Evolutionary conservation across 1,140 invertebrate genomes (phyloP), one percentile per base, ranked within the genome.

Genomic region (Drosophila asahinai): DNA sequence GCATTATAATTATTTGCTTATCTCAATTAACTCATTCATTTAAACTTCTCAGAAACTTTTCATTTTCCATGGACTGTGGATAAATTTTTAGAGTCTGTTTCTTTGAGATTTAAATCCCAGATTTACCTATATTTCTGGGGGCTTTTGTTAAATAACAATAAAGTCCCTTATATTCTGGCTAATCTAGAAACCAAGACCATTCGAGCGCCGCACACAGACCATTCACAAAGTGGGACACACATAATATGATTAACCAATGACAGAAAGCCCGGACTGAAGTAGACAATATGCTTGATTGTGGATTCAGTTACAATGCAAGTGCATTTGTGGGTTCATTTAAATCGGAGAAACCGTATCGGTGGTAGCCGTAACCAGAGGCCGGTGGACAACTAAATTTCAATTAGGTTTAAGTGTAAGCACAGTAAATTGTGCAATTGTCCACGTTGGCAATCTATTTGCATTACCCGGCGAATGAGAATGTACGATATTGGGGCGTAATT

Each of bases 401-500:
- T 89, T 89, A 89, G 25, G 61, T 49, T 78, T 78, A 78, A 86
- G 80, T 86, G 71, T 83, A 71, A 77, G 79, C 70, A 77, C 63
- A 68, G 70, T 72, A 80, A 80, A 84, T 77, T 89, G 67, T 51
- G 49, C 48, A 58, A 73, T 70, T 83, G 71, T 66, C 73, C 74
- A 77, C 74, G 62, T 70, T 66, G 75, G 51, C 75, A 38, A 78
- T 78, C 64, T 71, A 80, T 87, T 89, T 66, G 61, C 79, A 89
- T 87, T 87, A 87, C 77, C 36, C 60, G n/a, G 40, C 43, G 79
- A 89, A 89, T 89, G 86, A 89, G 79, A 89, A 89, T 89, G 54
- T 86, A 90, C 68, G 86, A 81, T 86, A 89, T 86, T 89, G 90
- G 90, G 81, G 71, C 57, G 76, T 82, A 89, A 89, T 89, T 89